Base-by-base conservation (phyloP, 2,888 invertebrate genomes). In the Parnassius glacialis region DNA sequence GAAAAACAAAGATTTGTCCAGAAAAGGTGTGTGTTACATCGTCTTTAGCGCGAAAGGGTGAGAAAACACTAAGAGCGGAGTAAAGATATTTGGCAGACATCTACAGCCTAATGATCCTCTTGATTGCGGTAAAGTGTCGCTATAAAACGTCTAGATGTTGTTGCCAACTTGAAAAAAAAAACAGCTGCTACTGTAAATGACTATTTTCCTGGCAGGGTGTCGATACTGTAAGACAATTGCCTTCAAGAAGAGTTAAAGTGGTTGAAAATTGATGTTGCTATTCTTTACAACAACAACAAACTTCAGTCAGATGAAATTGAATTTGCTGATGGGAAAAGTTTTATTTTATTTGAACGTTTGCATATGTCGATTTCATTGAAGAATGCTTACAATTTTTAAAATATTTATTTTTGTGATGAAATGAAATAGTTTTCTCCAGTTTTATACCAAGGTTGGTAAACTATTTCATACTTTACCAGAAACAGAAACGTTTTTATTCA, bases 41-140 rank as follows among this genome's bases (percentile, higher is more conserved):
- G 74, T 82, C 80, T 84, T 84, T 79, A 9, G 81, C 83, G 78
- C 81, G 80, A 80, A 83, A 84, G 84, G 84, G 88, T 86, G 88
- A 81, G 85, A 86, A 85, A 83, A 83, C 83, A 84, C 78, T 74
- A 76, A 74, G 74, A 76, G 75, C 77, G 74, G 80, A 84, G 81
- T 84, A 75, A 82, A 85, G 86, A 89, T 87, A 90, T 90, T 91
- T 91, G 90, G 90, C 91, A 89, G 89, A 82, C 87, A 81, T 85
- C 84, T 85, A 82, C 85, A 79, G 81, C 85, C 89, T 91, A 91
- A 91, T 91, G 90, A 91, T 89, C 87, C 89, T 78, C 83, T 85
- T 90, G 89, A 90, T 91, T 91, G 89, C 79, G 90, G 90, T 85
- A 85, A 91, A 91, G 85, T 86, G 90, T 87, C 85, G 84, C 90